These are phyloP conservation scores for Dendrolimus houi DNA, from an alignment of 2,888 invertebrate genomes.

Conservation along the genomic window DNA sequence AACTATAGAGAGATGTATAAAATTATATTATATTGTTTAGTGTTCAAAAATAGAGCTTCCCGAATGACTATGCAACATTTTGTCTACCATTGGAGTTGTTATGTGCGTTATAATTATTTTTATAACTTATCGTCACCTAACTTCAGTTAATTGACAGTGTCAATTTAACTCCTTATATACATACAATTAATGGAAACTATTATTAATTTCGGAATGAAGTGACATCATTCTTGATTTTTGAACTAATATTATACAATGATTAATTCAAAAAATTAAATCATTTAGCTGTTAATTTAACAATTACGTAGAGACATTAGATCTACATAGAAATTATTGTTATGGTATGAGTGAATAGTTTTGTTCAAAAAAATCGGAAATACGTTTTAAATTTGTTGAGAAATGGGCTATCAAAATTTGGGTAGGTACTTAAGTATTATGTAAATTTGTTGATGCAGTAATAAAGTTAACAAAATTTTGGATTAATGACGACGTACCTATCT, in stretches of 20 bases:
- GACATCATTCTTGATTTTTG: too few species aligned
- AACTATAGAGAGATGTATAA: conserved; percentile 50
- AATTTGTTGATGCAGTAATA: conserved; percentile 40
- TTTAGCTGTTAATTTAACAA: not conserved
- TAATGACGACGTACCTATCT: conserved; percentile 43
- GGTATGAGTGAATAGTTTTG: conserved; percentile 29
- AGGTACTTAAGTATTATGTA: conserved; percentile 33
- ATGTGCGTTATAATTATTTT: conserved; percentile 16
- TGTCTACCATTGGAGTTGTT: conserved; percentile 45
- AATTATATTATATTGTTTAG: conserved; percentile 35
- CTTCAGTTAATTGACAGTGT: too few species aligned
- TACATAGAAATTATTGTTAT: conserved; percentile 8
- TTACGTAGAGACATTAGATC: conserved; percentile 1
- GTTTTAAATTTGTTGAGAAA: conserved; percentile 16
- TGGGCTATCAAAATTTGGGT: conserved; percentile 44
- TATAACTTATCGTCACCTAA: too few species aligned
- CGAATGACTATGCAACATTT: conserved; percentile 37
- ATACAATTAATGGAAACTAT: too few species aligned
- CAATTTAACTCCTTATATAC: too few species aligned
- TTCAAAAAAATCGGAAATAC: conserved; percentile 6
- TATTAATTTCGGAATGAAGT: too few species aligned
- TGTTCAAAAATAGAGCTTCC: conserved; percentile 69
- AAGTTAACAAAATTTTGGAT: conserved; percentile 32
- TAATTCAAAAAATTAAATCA: not conserved
- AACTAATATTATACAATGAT: not conserved